Percentiles rank a stretch among this genome's conserved stretches.
Evolutionary conservation across 2,797 vertebrate species (phyloP).

Genomic region (Hozukius guyotensis): DNA sequence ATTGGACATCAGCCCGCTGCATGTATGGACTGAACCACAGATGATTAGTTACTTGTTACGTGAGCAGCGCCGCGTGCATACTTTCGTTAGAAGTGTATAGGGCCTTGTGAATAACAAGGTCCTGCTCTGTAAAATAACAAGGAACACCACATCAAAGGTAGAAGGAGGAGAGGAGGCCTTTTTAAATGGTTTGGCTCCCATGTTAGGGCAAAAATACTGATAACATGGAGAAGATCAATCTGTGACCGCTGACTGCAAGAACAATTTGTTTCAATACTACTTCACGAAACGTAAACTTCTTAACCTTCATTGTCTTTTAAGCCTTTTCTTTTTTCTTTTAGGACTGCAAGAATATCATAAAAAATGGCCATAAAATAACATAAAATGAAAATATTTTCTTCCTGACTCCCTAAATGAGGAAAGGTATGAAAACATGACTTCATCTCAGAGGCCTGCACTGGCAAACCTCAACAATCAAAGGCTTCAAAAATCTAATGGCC

Average conservation of each 20-base stretch:
- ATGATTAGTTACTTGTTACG: constrained; percentile 7
- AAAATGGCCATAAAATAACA: not conserved
- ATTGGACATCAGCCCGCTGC: constrained; percentile 4
- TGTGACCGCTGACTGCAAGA: not conserved
- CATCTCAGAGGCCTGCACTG: not conserved
- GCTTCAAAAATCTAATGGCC: not conserved
- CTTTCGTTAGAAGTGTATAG: not conserved
- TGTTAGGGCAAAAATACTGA: not conserved
- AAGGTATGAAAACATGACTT: constrained; percentile 20
- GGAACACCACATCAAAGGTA: constrained; percentile 14
- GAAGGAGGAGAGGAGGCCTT: not conserved
- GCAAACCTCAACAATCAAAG: constrained; percentile 22
- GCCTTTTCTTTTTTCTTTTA: not conserved
- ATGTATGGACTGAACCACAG: not conserved
- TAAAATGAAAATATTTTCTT: not conserved
- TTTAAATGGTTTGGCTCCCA: not conserved
- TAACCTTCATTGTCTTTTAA: not conserved
- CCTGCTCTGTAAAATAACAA: not conserved
- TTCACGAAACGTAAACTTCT: not conserved
- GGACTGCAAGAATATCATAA: not conserved
- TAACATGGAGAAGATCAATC: not conserved
- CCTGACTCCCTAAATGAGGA: constrained; percentile 4
- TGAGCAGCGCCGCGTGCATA: not conserved
- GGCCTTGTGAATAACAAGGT: not conserved
- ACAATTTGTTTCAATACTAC: not conserved